These are phyloP conservation scores for Agonopterix alstromeriana DNA, from an alignment of 2,888 invertebrate genomes.

Conservation along the genomic window DNA sequence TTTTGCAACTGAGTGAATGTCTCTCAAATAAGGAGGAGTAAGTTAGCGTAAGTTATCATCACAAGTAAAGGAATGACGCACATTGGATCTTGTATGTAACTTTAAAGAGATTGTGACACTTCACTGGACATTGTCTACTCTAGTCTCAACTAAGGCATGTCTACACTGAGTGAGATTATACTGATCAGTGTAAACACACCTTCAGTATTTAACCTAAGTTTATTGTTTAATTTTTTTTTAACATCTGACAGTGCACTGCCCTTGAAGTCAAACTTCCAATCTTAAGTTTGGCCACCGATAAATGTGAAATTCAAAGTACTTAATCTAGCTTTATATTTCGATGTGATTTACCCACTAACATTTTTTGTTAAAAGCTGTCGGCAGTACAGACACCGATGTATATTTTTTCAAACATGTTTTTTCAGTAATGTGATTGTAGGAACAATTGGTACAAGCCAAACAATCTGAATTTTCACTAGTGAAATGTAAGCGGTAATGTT, in stretches of 20 bases:
- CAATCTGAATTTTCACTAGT: slow-evolving; percentile 62
- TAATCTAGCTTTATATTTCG: slow-evolving; percentile 54
- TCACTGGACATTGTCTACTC: slow-evolving; percentile 29
- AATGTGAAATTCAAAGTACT: slow-evolving; percentile 40
- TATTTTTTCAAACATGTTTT: slow-evolving; percentile 19
- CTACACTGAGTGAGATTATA: slow-evolving; percentile 12
- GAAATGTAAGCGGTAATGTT: slow-evolving; percentile 60
- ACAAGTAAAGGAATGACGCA: slow-evolving; percentile 19
- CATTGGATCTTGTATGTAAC: slow-evolving; percentile 22
- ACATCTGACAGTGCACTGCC: slow-evolving; percentile 42
- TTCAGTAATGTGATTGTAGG: slow-evolving; percentile 12
- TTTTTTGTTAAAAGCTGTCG: slow-evolving; percentile 14
- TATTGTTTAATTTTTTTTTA: slow-evolving; percentile 36
- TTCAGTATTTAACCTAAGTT: slow-evolving; percentile 38
- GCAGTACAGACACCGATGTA: slow-evolving; percentile 22
- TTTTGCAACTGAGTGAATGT: too few species aligned
- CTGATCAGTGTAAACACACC: slow-evolving; percentile 1
- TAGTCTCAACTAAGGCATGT: slow-evolving; percentile 32
- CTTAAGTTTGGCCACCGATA: slow-evolving; percentile 23
- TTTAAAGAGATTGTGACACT: slow-evolving; percentile 34
- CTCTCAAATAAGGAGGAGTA: too few species aligned
- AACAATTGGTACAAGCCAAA: slow-evolving; percentile 47
- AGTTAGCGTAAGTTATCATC: slow-evolving; percentile 4
- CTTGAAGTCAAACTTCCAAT: slow-evolving; percentile 40
- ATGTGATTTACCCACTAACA: slow-evolving; percentile 29